Base-by-base conservation (phyloP, 2,113 vertebrate species). In the Mastomys coucha region DNA sequence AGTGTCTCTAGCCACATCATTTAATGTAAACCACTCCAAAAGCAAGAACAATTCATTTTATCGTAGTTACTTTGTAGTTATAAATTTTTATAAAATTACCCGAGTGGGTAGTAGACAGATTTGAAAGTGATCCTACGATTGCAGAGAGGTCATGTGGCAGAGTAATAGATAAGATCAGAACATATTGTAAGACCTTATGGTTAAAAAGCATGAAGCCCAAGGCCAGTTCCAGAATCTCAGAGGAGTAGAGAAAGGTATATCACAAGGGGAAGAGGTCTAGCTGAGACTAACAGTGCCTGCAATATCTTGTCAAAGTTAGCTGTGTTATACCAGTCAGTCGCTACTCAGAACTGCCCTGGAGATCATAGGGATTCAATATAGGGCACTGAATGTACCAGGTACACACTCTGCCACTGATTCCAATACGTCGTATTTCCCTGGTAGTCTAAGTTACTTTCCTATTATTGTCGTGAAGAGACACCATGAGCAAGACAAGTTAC, bases 241-340 rank as follows among this genome's bases (percentile, higher is more conserved):
- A 58, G 22, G 60, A 60, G 39, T 33, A 16, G 19, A 63, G 51
- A 72, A 17, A 3, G 72, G 2, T 36, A 7, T 13, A 22, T 28
- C 31, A 26, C 0, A 26, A 26, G 7, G 2, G 12, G 24, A 45
- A 72, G 45, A 39, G 9, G 2, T 10, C 2, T n/a, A 33, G 0
- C 1, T 56, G 24, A 80, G n/a, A 88, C 20, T 60, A 28, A 51
- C 19, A 51, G 11, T 0, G 36, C 39, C 73, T 65, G 31, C 42
- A 72, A 20, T 39, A 20, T 36, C 33, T 69, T 31, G 53, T 56
- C 5, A 67, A 76, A 63, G 16, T 91, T 70, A 89, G 28, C 45
- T 60, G 0, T 93, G 16, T 80, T 51, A 78, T 39, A 76, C 10
- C 69, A 73, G 28, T 70, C 13, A 91, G 31, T 51, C 13, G 73